These are phyloP conservation scores for Sicus ferrugineus DNA, from an alignment of 2,888 invertebrate genomes.

Conservation along the genomic window DNA sequence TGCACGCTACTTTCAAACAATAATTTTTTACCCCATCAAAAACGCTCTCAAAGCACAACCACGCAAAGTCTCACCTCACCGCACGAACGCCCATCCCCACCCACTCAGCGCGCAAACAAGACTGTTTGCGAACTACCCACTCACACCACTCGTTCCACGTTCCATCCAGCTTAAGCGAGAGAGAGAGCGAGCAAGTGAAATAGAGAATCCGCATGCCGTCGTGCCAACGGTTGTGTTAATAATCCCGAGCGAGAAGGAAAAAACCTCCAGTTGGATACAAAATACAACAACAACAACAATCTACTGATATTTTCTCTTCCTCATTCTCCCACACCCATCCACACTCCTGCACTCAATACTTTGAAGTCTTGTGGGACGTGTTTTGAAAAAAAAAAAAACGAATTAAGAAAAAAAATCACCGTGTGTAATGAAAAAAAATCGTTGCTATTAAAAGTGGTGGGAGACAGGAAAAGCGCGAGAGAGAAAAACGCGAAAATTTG, in stretches of 20 bases:
- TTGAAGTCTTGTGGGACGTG: not conserved
- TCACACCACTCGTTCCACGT: too few species aligned
- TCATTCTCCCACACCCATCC: not conserved
- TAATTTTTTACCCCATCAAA: slow-evolving; percentile 13
- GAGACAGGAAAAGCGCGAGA: slow-evolving; percentile 2
- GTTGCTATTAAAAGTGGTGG: slow-evolving; percentile 31
- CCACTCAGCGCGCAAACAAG: not conserved
- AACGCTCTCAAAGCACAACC: not conserved
- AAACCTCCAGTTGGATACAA: not conserved
- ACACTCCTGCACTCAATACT: not conserved
- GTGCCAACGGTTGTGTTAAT: slow-evolving; percentile 28
- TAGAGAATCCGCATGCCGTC: slow-evolving; percentile 20
- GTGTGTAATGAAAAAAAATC: slow-evolving; percentile 29
- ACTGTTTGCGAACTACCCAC: too few species aligned
- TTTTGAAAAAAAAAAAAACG: slow-evolving; percentile 12
- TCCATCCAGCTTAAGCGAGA: not conserved
- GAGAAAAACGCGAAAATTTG: slow-evolving; percentile 27
- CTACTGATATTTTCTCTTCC: slow-evolving; percentile 37
- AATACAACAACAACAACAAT: slow-evolving; percentile 27
- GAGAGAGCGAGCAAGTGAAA: not conserved
- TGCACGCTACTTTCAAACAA: slow-evolving; percentile 19
- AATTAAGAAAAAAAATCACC: not conserved
- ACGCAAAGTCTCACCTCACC: not conserved
- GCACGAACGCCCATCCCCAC: not conserved
- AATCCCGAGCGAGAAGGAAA: slow-evolving; percentile 27